Evolutionary conservation across 2,113 vertebrate genomes (phyloP).

Genomic region (Ursus arctos): DNA sequence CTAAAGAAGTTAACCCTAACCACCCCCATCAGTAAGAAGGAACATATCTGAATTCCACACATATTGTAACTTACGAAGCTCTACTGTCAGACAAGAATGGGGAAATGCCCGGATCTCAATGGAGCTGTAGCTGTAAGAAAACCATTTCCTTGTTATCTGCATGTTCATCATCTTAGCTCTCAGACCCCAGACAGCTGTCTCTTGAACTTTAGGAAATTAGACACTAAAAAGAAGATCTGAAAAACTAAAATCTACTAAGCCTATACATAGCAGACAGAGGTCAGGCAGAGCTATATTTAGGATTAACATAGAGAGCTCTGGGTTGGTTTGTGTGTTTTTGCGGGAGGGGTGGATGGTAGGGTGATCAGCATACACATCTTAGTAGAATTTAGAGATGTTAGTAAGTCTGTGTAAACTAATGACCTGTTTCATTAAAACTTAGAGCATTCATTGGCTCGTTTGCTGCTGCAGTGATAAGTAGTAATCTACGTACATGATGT

Average conservation of each 20-base stretch:
- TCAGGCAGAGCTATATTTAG: conserved; percentile 35
- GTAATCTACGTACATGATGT: not conserved
- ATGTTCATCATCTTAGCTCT: conserved; percentile 15
- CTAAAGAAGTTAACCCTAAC: not conserved
- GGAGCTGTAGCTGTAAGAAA: conserved; percentile 20
- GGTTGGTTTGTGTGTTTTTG: not conserved
- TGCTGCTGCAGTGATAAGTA: not conserved
- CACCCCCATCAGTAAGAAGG: not conserved
- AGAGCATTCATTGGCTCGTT: not conserved
- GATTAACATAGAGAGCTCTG: not conserved
- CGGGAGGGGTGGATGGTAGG: not conserved
- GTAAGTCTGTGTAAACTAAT: not conserved
- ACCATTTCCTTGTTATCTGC: conserved; percentile 58
- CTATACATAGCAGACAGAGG: not conserved
- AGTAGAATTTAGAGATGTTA: not conserved
- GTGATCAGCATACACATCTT: not conserved
- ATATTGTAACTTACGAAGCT: not conserved
- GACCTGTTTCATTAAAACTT: not conserved
- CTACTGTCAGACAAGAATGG: not conserved
- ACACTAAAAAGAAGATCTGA: conserved; percentile 60
- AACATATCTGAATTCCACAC: not conserved
- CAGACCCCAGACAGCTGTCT: conserved; percentile 45
- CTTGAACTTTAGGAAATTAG: conserved; percentile 59
- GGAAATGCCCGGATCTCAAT: not conserved
- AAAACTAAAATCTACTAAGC: conserved; percentile 38